phyloP scores from a whole-genome alignment of 1,140 invertebrate genomes.

The Arion vulgaris region DNA sequence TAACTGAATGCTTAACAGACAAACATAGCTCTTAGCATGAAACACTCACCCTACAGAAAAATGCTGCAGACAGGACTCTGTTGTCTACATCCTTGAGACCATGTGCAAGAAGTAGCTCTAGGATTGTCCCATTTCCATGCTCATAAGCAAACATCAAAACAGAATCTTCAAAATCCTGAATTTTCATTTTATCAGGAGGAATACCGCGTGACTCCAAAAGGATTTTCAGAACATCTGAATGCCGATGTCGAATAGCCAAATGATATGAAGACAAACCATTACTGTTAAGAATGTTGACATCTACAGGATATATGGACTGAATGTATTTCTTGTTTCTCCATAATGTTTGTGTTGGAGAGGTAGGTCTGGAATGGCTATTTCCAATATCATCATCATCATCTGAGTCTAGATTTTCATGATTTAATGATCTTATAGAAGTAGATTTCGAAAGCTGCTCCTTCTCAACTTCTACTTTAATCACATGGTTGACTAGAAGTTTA shows the following conservation, averaged over 20 bases:
- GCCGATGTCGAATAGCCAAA: conserved; percentile 79
- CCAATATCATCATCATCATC: neutral
- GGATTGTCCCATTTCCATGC: conserved; percentile 76
- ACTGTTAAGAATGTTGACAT: conserved; percentile 45
- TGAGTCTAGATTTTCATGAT: neutral
- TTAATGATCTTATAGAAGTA: neutral
- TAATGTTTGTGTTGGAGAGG: neutral
- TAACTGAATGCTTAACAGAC: too few relatives aligned
- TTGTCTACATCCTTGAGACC: conserved; percentile 92
- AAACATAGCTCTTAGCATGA: too few relatives aligned
- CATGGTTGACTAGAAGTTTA: conserved; percentile 76
- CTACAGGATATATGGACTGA: conserved; percentile 39
- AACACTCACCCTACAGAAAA: conserved; percentile 71
- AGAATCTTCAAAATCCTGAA: conserved; percentile 67
- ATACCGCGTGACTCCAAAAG: conserved; percentile 81
- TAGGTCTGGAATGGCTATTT: neutral
- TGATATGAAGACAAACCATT: conserved; percentile 53
- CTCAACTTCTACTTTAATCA: conserved; percentile 79
- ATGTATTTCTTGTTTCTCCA: neutral
- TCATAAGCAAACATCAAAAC: conserved; percentile 82
- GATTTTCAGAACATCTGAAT: conserved; percentile 82
- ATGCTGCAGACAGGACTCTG: conserved; percentile 83
- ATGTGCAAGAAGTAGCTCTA: conserved; percentile 85
- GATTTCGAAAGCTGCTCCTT: neutral
- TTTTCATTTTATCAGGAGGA: conserved; percentile 70